These are phyloP conservation scores for Salarias fasciatus DNA, from an alignment of 2,797 vertebrate genomes.

Conservation along the genomic window DNA sequence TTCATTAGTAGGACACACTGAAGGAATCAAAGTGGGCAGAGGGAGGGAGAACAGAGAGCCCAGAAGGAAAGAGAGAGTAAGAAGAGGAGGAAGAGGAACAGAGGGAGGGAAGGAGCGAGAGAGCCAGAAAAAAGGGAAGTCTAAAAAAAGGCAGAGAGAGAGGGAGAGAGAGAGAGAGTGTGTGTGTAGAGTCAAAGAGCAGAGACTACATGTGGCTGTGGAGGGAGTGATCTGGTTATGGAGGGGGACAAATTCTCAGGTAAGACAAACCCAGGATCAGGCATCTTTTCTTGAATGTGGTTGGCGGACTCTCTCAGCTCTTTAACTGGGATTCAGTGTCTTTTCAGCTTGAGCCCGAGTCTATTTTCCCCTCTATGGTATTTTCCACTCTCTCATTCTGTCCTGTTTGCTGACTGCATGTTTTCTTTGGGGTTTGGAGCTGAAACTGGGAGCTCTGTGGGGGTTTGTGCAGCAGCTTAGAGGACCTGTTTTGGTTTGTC, in stretches of 20 bases:
- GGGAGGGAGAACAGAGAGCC: constrained; percentile 51
- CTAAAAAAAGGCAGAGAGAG: constrained; percentile 73
- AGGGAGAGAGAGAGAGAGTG: constrained; percentile 39
- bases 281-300: constrained; percentile 5
- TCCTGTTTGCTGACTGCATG: constrained; percentile 78
- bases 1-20: constrained; percentile 80
- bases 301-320: constrained; percentile 24
- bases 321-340: constrained; percentile 39
- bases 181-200: constrained; percentile 60
- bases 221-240: constrained; percentile 81
- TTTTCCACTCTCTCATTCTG: constrained; percentile 81
- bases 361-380: constrained; percentile 67
- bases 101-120: constrained; percentile 51
- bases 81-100: constrained; percentile 59
- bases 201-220: constrained; percentile 79
- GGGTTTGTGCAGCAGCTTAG: constrained; percentile 53
- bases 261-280: constrained; percentile 64
- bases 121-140: constrained; percentile 76
- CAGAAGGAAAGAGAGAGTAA: constrained; percentile 43
- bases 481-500: constrained; percentile 38
- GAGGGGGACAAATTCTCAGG: constrained; percentile 88
- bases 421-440: constrained; percentile 73
- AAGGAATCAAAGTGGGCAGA: constrained; percentile 74
- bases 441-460: constrained; percentile 55
- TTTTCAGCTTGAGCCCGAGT: constrained; percentile 45